A percentile compares a stretch with the other conserved stretches of the same genome.
Evolutionary conservation across 2,797 vertebrate genomes (phyloP).

Genomic region (Gambusia yucatana): DNA sequence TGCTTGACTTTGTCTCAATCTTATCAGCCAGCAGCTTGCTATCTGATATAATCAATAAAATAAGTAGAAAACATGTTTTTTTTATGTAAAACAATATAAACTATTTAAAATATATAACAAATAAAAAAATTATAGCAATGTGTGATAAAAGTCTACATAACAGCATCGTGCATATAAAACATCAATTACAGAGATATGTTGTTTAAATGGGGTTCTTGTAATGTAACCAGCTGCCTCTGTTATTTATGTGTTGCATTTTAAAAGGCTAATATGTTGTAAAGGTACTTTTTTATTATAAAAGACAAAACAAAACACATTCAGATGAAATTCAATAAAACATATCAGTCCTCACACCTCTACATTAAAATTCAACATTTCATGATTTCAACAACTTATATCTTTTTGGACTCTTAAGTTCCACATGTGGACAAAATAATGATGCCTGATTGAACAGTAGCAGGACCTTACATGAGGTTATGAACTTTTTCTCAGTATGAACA

Average conservation of each 20-base stretch:
- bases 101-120: background rate
- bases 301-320: background rate
- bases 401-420: background rate
- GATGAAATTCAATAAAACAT: background rate
- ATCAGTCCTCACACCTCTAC: background rate
- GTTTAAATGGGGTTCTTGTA: background rate
- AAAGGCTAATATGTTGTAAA: background rate
- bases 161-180: background rate
- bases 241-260: background rate
- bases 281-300: background rate
- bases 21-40: background rate
- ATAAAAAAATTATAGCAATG: background rate
- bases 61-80: background rate
- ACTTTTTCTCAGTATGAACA: background rate
- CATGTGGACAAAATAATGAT: background rate
- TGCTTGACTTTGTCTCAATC: constrained; percentile 2
- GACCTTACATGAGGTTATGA: background rate
- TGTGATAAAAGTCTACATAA: background rate
- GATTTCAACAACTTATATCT: too few relatives aligned
- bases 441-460: background rate
- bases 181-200: background rate
- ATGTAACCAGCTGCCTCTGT: background rate
- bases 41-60: constrained; percentile 19
- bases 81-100: background rate
- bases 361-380: background rate